Percentiles rank a stretch among this genome's conserved stretches.
Conservation (phyloP, 2,113 vertebrate species). For the Syngnathoides biaculeatus region DNA sequence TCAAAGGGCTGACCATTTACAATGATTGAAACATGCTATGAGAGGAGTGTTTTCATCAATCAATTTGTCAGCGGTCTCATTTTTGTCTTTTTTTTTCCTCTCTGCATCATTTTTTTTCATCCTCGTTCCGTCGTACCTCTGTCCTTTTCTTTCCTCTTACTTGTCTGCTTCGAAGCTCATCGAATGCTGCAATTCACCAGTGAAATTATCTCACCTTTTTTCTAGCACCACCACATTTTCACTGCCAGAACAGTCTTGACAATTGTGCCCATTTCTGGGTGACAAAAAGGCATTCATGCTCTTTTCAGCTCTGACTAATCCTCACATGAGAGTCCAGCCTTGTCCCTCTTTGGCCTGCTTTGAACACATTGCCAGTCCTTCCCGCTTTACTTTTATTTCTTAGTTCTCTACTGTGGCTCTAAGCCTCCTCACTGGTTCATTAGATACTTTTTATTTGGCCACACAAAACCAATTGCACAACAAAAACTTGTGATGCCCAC, state of each 20-base stretch:
- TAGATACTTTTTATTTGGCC: constrained; percentile 4
- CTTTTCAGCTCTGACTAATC: constrained; percentile 7
- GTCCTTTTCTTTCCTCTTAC: background rate
- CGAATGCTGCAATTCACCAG: constrained; percentile 1
- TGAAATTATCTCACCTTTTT: constrained; percentile 3
- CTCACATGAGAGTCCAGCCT: constrained; percentile 14
- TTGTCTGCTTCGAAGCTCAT: constrained; percentile 2
- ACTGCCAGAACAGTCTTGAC: constrained; percentile 8
- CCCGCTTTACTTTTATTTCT: background rate
- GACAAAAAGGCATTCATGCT: constrained; percentile 18
- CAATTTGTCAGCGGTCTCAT: constrained; percentile 16
- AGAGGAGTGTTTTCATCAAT: constrained; percentile 38
- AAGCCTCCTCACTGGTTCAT: background rate
- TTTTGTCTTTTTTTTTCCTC: constrained; percentile 7
- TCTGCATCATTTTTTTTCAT: background rate
- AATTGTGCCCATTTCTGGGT: constrained; percentile 8
- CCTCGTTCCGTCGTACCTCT: background rate
- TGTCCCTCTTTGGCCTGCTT: constrained; percentile 13
- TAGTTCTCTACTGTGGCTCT: background rate
- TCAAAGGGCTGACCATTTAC: constrained; percentile 20
- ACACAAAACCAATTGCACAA: constrained; percentile 1
- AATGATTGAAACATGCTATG: constrained; percentile 24
- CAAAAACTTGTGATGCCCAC: background rate
- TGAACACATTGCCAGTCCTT: constrained; percentile 14
- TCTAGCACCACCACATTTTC: background rate